Base-by-base conservation (phyloP, 2,888 invertebrate genomes). In the Chymomyza amoena region DNA sequence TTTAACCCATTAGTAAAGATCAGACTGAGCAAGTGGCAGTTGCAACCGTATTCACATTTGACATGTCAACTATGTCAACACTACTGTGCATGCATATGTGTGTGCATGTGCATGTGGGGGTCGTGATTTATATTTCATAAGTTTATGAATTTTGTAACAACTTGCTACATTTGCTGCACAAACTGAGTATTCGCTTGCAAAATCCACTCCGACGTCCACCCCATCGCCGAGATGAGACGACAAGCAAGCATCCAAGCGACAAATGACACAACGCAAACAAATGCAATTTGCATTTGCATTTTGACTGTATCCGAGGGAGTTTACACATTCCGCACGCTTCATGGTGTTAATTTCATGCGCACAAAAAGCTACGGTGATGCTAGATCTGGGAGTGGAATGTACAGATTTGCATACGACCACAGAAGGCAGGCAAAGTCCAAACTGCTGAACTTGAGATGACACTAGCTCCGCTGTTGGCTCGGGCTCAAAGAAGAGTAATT, bases 131-230 rank as follows among this genome's bases (percentile, higher is more conserved):
- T 77, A 77, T 74, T 77, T 77, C 68, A 77, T 68, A 77, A 75
- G 75, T 75, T 77, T 75, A 77, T 77, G 77, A 77, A 77, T 77
- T 72, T 75, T 77, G 72, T 75, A 75, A 76, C 75, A 75, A 69
- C 70, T 74, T 75, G 75, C 70, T 70, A 66, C 77, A 77, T 76
- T 69, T 77, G 65, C 20, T 57, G 25, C 18, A 25, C 66, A 64
- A 61, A 62, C 54, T 61, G 69, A 60, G 65, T 54, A 59, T 54
- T 39, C 60, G 50, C 20, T 59, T 18, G 39, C 57, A 50, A 60
- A 32, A 61, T 61, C 62, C 72, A 66, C 61, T 25, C 25, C 25
- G 25, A 51, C 6, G 0, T n/a, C 16, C 32, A 51, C 7, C 56
- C 28, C 56, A 6, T 16, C 56, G 56, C 20, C 45, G 50, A 56